Base-by-base conservation (phyloP, 2,113 vertebrate species). In the Pyrgilauda ruficollis region DNA sequence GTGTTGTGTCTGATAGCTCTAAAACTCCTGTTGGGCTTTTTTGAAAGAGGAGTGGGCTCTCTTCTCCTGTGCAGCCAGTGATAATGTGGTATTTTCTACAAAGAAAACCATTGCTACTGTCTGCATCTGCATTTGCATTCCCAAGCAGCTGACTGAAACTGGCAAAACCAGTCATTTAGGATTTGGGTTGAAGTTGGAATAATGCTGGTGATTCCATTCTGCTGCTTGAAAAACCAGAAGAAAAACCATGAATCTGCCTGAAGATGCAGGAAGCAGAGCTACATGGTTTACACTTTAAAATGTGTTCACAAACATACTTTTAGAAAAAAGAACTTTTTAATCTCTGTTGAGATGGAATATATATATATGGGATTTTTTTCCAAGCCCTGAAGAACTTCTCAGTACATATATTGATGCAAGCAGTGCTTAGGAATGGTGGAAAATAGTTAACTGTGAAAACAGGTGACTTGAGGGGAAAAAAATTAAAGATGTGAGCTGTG, bases 71-170 rank as follows among this genome's bases (percentile, higher is more conserved):
- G 0, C 53, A 52, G 76, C 68, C 61, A 81, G 56, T 70, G 53
- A n/a, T 83, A 35, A 18, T 79, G 88, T 82, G 44, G 13, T 84
- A 52, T 50, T 58, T 94, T 90, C 55, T 53, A 52, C 69, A 37
- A 66, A 91, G 62, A 73, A 93, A 84, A 49, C 72, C 26, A 67
- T 43, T 52, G 75, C 75, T 84, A 23, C 82, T 53, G 31, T 95
- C 73, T 95, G 75, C 74, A 70, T 91, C 82, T 91, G 79, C 18
- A 76, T 91, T 94, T 96, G 53, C 81, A 86, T 91, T 95, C 70
- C 16, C 46, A 56, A 86, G 84, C 68, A 90, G 41, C 91, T 83
- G 73, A 76, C 55, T 89, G 83, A 88, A 97, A 96, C 96, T 86
- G 76, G 94, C 86, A 84, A 87, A 92, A 96, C 94, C 61, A 13